Evolutionary conservation across 2,113 vertebrate species (phyloP).

Genomic region (Muntiacus muntjak): DNA sequence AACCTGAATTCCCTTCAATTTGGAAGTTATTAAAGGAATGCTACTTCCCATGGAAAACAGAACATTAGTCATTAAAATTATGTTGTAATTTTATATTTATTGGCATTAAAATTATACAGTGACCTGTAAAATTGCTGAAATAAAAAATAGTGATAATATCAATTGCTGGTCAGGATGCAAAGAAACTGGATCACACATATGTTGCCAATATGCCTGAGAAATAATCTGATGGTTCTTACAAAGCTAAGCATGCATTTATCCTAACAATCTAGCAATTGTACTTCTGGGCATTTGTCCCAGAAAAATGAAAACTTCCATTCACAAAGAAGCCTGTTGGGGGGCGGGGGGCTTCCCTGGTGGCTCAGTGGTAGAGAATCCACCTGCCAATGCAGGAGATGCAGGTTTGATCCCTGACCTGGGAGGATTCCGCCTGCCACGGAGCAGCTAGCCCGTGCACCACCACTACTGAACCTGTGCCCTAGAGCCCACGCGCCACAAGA

Average conservation of each 20-base stretch:
- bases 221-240: background rate
- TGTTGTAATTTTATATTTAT: background rate
- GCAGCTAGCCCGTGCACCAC: rapidly evolving
- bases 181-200: background rate
- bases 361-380: background rate
- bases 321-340: background rate
- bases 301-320: background rate
- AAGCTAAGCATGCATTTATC: background rate
- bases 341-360: background rate
- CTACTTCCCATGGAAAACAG: background rate
- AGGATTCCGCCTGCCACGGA: background rate
- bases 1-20: background rate
- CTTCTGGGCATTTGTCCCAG: background rate
- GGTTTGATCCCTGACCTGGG: background rate
- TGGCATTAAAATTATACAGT: background rate
- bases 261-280: background rate
- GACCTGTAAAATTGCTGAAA: background rate
- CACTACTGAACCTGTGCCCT: background rate
- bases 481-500: rapidly evolving
- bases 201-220: background rate
- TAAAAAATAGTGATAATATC: background rate
- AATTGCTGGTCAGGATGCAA: background rate
- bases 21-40: background rate
- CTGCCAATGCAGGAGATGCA: background rate
- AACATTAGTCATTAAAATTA: background rate